phyloP scores from a whole-genome alignment of 2,113 vertebrate genomes.

The Xerus inauris region DNA sequence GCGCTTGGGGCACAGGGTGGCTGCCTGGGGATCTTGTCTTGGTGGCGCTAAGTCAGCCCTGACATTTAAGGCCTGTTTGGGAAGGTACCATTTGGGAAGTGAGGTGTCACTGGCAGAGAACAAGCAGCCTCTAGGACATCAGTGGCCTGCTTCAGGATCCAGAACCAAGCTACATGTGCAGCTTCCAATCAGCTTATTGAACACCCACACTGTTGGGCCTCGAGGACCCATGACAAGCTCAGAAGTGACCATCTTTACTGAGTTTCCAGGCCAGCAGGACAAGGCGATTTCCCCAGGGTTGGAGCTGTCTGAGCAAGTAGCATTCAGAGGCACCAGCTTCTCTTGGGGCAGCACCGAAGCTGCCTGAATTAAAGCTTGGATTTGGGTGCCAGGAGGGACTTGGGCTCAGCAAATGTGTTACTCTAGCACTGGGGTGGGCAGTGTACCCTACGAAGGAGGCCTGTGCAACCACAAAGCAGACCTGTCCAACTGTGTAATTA shows the following conservation, averaged over 20 bases:
- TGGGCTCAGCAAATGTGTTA: background rate
- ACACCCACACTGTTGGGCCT: background rate
- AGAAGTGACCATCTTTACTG: background rate
- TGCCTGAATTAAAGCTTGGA: background rate
- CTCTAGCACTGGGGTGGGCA: too few relatives aligned
- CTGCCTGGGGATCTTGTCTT: background rate
- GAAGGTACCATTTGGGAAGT: background rate
- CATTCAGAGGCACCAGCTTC: background rate
- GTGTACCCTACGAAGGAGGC: background rate
- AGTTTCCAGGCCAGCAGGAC: too few relatives aligned
- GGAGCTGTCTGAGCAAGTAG: fast-evolving
- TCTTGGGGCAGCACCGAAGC: background rate
- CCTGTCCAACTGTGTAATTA: background rate
- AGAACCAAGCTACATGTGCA: background rate
- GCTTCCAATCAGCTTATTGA: background rate
- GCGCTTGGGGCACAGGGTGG: background rate
- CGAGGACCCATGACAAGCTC: fast-evolving
- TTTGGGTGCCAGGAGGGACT: background rate
- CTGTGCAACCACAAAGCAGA: background rate
- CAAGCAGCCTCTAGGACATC: fast-evolving
- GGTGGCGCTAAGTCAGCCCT: background rate
- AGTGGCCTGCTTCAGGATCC: background rate
- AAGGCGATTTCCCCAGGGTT: background rate
- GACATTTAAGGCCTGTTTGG: background rate
- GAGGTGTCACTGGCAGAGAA: background rate